Base-by-base conservation (phyloP, 92 coral and sea anemone species). In the Chrysogorgia sp. region DNA sequence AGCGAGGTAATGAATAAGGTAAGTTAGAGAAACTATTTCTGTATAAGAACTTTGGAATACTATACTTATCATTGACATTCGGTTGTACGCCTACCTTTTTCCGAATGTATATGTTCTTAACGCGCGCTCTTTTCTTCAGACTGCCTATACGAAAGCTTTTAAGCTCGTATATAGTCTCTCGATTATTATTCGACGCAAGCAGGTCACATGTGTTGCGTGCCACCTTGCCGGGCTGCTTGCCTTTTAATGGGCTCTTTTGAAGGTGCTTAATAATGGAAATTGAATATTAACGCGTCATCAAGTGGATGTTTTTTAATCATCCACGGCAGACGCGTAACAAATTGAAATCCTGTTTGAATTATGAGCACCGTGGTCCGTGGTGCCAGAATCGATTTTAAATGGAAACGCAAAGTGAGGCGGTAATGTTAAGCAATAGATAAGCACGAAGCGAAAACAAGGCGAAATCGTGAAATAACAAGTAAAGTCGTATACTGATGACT, bases 241-340 rank as follows among this genome's bases (percentile, higher is more conserved):
- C 35, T 72, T 71, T 72, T 72, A 72, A 72, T 72, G 35, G n/a
- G 79, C 63, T 58, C 58, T 72, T 56, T 52, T 72, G 65, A 72
- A 52, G 63, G 65, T 52, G 63, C 79, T 72, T 72, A 72, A 72
- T 72, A 72, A 72, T 41, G 31, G 41, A 34, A 72, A 72, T 72
- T 72, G 79, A 72, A 72, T 72, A 72, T 72, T 72, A 72, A 72
- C 65, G 43, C 79, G 65, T 72, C 79, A 56, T 72, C 50, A 72
- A 72, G 63, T 32, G 63, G 47, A 37, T 72, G 58, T 49, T 72
- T 72, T 67, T 72, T 72, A 72, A 72, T 72, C 79, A 72, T 21
- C 24, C 30, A 10, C 40, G 40, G 64, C 52, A 28, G 31, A 22
- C 55, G 79, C 65, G 79, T 52, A 72, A 72, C 52, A 72, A 72